A percentile compares a stretch with the other conserved stretches of the same genome.
Evolutionary conservation across 2,888 invertebrate genomes (phyloP).

Genomic region (Suillia variegata): DNA sequence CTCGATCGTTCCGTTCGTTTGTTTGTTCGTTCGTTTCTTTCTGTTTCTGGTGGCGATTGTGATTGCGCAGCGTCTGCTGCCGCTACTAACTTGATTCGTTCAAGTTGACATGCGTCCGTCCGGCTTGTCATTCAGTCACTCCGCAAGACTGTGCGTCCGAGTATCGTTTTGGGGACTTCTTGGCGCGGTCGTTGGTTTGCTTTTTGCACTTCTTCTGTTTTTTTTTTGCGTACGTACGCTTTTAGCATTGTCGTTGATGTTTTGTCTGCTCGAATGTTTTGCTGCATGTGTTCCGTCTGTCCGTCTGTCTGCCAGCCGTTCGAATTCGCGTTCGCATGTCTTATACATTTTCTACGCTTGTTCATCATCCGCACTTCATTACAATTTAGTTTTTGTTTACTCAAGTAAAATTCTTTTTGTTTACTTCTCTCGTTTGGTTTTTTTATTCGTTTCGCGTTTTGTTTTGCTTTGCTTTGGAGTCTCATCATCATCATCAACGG

Average conservation of each 20-base stretch:
- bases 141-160: background rate
- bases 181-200: background rate
- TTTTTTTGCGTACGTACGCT: background rate
- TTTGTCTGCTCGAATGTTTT: background rate
- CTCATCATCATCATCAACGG: background rate
- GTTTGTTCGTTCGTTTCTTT: background rate
- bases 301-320: background rate
- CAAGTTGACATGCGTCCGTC: slow-evolving; percentile 17
- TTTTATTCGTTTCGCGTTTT: background rate
- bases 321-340: background rate
- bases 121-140: slow-evolving; percentile 7
- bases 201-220: background rate
- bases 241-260: background rate
- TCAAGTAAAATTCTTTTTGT: too few relatives aligned
- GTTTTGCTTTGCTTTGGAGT: background rate
- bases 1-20: background rate
- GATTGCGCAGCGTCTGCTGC: background rate
- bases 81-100: slow-evolving; percentile 20
- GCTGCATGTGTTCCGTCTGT: background rate
- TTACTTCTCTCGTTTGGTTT: background rate
- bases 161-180: background rate
- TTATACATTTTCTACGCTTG: background rate
- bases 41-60: background rate
- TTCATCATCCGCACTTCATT: background rate
- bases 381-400: background rate